Conservation (phyloP, 2,888 invertebrate species). For the Dolichopus griseipennis region DNA sequence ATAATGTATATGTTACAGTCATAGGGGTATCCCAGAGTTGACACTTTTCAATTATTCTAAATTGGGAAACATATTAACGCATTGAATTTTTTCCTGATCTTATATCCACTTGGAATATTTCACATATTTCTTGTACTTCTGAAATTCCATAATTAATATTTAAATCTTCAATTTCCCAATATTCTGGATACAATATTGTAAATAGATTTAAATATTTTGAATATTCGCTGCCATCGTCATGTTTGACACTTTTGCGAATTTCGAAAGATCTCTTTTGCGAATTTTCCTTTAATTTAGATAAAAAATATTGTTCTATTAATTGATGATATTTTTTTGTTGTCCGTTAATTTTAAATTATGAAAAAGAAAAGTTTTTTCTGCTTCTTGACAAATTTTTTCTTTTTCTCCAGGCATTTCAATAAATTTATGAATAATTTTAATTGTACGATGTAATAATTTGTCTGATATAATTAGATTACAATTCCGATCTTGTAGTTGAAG, state of each 20-base stretch:
- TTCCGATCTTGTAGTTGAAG: too few relatives aligned
- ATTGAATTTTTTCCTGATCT: slow-evolving; percentile 7
- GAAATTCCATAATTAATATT: slow-evolving; percentile 7
- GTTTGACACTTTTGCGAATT: neutral
- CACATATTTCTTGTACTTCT: slow-evolving; percentile 7
- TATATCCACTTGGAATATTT: slow-evolving; percentile 2
- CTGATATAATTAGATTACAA: slow-evolving; percentile 9
- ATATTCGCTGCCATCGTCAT: neutral
- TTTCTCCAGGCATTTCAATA: neutral
- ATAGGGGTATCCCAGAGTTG: too few relatives aligned
- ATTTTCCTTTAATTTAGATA: slow-evolving; percentile 2
- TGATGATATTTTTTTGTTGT: slow-evolving; percentile 4
- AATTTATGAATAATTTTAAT: slow-evolving; percentile 7
- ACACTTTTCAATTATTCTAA: slow-evolving; percentile 8
- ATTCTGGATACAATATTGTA: too few relatives aligned
- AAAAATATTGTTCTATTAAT: neutral
- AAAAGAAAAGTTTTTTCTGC: slow-evolving; percentile 8
- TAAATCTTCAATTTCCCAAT: slow-evolving; percentile 4
- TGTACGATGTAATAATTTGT: slow-evolving; percentile 9
- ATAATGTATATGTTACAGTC: too few relatives aligned
- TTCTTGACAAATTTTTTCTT: slow-evolving; percentile 2
- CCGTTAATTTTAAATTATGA: slow-evolving; percentile 7
- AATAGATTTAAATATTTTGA: slow-evolving; percentile 7
- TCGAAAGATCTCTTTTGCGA: neutral
- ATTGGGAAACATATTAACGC: neutral